These are phyloP conservation scores for Heloderma charlesbogerti DNA, from an alignment of 2,113 vertebrate genomes.

Conservation along the genomic window DNA sequence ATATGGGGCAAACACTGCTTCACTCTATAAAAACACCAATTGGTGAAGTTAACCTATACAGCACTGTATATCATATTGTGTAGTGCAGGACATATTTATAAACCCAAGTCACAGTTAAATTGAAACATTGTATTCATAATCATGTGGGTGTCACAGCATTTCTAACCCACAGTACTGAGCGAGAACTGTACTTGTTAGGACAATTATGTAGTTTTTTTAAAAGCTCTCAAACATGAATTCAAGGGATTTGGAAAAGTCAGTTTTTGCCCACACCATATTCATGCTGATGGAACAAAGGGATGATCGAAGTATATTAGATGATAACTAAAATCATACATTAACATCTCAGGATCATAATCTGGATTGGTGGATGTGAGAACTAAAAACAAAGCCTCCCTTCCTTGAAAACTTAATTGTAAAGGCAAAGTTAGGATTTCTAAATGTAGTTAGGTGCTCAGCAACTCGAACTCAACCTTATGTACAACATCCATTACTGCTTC, in stretches of 20 bases:
- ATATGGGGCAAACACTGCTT: not conserved
- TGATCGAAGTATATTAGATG: not conserved
- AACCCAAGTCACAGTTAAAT: not conserved
- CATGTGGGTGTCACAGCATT: not conserved
- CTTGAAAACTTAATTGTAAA: not conserved
- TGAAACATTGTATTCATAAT: not conserved
- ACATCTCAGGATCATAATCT: not conserved
- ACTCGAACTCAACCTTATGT: not conserved
- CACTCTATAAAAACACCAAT: not conserved
- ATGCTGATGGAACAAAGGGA: not conserved
- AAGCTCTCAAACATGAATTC: not conserved
- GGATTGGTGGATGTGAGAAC: not conserved
- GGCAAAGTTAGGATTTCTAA: not conserved
- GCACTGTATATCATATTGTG: not conserved
- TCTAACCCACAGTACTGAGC: not conserved
- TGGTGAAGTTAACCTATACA: not conserved
- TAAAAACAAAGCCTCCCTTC: not conserved
- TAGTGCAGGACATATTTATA: not conserved
- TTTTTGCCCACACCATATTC: not conserved
- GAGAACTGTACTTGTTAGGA: not conserved
- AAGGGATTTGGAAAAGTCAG: not conserved
- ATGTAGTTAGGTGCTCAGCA: not conserved
- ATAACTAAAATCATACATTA: not conserved
- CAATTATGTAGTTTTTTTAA: not conserved
- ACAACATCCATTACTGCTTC: rapidly evolving